phyloP scores from a whole-genome alignment of 2,888 invertebrate genomes.

The Anthophora plumipes region DNA sequence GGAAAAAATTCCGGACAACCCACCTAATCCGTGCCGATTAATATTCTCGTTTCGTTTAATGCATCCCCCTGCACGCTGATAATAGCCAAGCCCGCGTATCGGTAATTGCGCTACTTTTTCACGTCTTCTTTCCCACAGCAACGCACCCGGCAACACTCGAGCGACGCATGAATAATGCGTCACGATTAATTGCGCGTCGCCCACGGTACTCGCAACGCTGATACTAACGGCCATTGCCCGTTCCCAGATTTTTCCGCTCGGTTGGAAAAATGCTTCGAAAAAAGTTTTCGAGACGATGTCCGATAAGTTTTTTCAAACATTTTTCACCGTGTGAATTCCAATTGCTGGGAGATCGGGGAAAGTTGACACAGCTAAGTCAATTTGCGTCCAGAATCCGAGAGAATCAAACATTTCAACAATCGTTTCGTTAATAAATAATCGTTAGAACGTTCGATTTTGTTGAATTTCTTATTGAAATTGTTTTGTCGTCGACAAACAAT shows the following conservation, averaged over 20 bases:
- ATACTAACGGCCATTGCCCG: not conserved
- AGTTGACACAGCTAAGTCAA: too few species aligned
- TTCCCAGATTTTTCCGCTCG: conserved; percentile 6
- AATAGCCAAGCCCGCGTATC: conserved; percentile 48
- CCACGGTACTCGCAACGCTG: conserved; percentile 12
- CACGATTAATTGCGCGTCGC: conserved; percentile 55
- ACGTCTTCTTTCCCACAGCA: conserved; percentile 37
- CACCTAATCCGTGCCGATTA: conserved; percentile 44
- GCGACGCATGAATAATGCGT: conserved; percentile 49
- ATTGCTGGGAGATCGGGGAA: too few species aligned
- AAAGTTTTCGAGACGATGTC: not conserved
- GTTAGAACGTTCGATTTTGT: too few species aligned
- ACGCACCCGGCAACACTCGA: conserved; percentile 21
- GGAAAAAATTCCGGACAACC: conserved; percentile 12
- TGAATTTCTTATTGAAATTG: too few species aligned
- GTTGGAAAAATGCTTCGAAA: not conserved
- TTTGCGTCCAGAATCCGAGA: too few species aligned
- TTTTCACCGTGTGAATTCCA: too few species aligned
- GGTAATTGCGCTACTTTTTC: conserved; percentile 53
- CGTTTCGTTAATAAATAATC: too few species aligned
- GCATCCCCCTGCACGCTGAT: conserved; percentile 44
- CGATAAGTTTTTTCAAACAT: too few species aligned
- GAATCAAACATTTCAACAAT: too few species aligned
- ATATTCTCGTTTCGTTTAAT: conserved; percentile 53
- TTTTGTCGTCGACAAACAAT: too few species aligned